Conservation (phyloP, 2,113 vertebrate genomes). For the Equus quagga region DNA sequence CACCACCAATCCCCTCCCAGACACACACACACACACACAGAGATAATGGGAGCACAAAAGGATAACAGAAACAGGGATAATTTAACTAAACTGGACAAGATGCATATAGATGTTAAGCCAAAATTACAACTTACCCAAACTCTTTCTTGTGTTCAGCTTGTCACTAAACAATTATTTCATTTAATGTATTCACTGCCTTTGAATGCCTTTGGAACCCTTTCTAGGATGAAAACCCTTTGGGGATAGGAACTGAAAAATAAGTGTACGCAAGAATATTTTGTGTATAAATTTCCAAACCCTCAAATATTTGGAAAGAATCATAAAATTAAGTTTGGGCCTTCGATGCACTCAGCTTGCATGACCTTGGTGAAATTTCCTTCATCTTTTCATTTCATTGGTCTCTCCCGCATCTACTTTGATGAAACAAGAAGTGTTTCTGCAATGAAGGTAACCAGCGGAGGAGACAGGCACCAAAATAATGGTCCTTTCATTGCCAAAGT, state of each 20-base stretch:
- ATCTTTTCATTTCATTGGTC: neutral
- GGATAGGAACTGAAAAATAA: conserved; percentile 6
- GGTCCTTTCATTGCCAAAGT: neutral
- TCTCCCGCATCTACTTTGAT: neutral
- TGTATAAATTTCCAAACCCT: neutral
- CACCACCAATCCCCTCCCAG: neutral
- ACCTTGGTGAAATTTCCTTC: neutral
- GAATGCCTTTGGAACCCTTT: neutral
- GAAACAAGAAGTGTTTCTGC: conserved; percentile 12
- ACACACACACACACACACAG: neutral
- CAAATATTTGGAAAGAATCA: neutral
- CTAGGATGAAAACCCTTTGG: neutral
- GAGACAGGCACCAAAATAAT: neutral
- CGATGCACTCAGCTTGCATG: neutral
- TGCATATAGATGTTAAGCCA: neutral
- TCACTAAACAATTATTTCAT: conserved; percentile 19
- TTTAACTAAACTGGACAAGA: neutral
- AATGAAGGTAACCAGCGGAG: neutral
- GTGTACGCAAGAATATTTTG: neutral
- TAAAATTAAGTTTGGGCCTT: neutral
- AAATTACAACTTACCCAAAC: conserved; percentile 2
- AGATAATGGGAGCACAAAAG: neutral
- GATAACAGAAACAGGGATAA: neutral
- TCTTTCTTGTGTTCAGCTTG: neutral
- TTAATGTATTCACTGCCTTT: conserved; percentile 28